A percentile compares a stretch with the other conserved stretches of the same genome.
Evolutionary conservation across 2,888 invertebrate genomes (phyloP).

Genomic region (Epinotia brunnichana): DNA sequence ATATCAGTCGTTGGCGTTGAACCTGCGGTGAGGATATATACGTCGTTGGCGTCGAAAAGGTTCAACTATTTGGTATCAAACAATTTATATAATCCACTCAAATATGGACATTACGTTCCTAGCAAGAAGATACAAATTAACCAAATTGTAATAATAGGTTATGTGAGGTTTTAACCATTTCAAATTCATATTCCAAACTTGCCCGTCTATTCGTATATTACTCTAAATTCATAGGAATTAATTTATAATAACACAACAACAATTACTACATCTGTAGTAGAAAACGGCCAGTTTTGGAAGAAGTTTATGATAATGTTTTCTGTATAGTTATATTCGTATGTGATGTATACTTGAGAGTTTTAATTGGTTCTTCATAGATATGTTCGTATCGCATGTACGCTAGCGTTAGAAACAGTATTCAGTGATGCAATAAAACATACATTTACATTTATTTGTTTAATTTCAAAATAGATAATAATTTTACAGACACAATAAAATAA

Average conservation of each 20-base stretch:
- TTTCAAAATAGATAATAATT: slow-evolving; percentile 36
- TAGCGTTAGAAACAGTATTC: slow-evolving; percentile 79
- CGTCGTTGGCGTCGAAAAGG: no score
- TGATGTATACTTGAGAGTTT: slow-evolving; percentile 61
- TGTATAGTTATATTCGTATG: slow-evolving; percentile 68
- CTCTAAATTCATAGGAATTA: neutral
- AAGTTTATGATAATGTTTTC: slow-evolving; percentile 69
- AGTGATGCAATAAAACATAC: slow-evolving; percentile 79
- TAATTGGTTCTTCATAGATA: slow-evolving; percentile 59
- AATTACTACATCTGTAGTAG: slow-evolving; percentile 22
- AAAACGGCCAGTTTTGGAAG: slow-evolving; percentile 60
- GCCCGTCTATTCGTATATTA: no score
- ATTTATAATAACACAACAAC: neutral
- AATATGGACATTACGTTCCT: neutral
- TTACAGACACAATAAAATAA: neutral
- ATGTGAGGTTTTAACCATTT: neutral
- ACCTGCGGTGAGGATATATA: no score
- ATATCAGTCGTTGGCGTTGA: no score
- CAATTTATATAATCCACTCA: neutral
- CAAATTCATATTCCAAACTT: neutral
- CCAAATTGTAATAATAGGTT: neutral
- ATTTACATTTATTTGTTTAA: slow-evolving; percentile 55
- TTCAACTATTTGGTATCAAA: neutral
- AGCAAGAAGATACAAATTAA: neutral
- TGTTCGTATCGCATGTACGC: slow-evolving; percentile 72